These are phyloP conservation scores for Cygnus atratus DNA, from an alignment of 2,113 vertebrate species.

Conservation along the genomic window DNA sequence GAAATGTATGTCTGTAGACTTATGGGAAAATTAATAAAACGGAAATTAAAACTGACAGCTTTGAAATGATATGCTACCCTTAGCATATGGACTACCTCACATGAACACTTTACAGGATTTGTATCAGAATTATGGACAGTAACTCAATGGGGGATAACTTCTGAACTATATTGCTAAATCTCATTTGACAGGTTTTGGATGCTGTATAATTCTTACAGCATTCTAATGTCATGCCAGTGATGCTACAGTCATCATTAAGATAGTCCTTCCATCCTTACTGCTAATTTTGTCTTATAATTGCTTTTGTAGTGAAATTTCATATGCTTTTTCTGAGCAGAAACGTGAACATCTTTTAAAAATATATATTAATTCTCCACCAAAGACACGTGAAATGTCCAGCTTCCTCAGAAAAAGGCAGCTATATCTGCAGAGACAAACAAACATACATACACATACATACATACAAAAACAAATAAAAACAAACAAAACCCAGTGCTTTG, in stretches of 20 bases:
- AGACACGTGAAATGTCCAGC: neutral
- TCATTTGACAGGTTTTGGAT: slow-evolving; percentile 78
- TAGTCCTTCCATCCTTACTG: slow-evolving; percentile 55
- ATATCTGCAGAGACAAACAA: neutral
- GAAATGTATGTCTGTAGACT: slow-evolving; percentile 72
- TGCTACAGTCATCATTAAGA: slow-evolving; percentile 69
- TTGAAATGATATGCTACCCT: slow-evolving; percentile 75
- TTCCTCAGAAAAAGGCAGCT: slow-evolving; percentile 1
- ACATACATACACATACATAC: neutral
- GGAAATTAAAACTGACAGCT: slow-evolving; percentile 80
- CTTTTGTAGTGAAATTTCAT: slow-evolving; percentile 30
- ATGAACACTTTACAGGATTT: slow-evolving; percentile 71
- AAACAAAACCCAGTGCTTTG: neutral
- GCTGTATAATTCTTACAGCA: slow-evolving; percentile 70
- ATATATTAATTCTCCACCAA: slow-evolving; percentile 10
- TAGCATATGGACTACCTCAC: slow-evolving; percentile 80
- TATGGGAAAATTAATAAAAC: slow-evolving; percentile 81
- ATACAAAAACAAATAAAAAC: neutral
- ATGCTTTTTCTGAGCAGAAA: slow-evolving; percentile 14
- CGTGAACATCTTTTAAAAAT: slow-evolving; percentile 38
- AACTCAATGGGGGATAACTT: slow-evolving; percentile 76
- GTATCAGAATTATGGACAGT: slow-evolving; percentile 77
- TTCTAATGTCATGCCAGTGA: slow-evolving; percentile 66
- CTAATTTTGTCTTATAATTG: slow-evolving; percentile 50
- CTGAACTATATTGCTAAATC: slow-evolving; percentile 80